Base-by-base conservation (phyloP, 2,888 invertebrate genomes). In the Drosophila diplacantha region DNA sequence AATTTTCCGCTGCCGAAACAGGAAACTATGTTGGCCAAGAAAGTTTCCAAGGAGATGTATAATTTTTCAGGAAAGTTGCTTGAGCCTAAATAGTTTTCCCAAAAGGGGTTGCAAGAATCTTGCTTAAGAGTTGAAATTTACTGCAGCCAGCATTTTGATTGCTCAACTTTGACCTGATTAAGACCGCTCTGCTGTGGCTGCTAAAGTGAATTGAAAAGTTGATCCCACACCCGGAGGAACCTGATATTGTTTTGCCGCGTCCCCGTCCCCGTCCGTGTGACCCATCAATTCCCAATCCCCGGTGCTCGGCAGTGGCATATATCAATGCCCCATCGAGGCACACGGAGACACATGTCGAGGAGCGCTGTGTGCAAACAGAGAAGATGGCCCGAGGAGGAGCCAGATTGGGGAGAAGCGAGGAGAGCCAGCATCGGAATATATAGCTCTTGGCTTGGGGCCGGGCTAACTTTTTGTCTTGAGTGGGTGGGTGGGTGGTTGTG, bases 341-440 rank as follows among this genome's bases (percentile, higher is more conserved):
- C 38, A 24, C 31, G n/a, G 34, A 11, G 35, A 35, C 63, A 53
- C 57, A 50, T 58, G 69, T 73, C 71, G 69, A 73, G 69, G 75
- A 14, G 22, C 2, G 8, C 71, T 69, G 69, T 77, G 73, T 52
- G 81, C 69, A 81, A 81, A 77, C 79, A 77, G 59, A 64, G 47
- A 54, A 66, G 55, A 66, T 29, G 59, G 65, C 63, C 58, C 59
- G 65, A 73, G 79, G 74, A 73, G 71, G 54, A 39, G 46, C 73
- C 57, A 49, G 55, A 65, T 55, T 50, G 44, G 14, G 32, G 16
- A n/a, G 29, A n/a, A 39, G 9, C 29, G 9, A 26, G 32, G 41
- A 47, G 43, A 43, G 39, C 38, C 18, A 52, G 24, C 49, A 37
- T 49, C 63, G 37, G 50, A 47, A 64, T 53, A 55, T 65, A 49